These are phyloP conservation scores for Apaloderma vittatum DNA, from an alignment of 2,113 vertebrate species.

Conservation along the genomic window DNA sequence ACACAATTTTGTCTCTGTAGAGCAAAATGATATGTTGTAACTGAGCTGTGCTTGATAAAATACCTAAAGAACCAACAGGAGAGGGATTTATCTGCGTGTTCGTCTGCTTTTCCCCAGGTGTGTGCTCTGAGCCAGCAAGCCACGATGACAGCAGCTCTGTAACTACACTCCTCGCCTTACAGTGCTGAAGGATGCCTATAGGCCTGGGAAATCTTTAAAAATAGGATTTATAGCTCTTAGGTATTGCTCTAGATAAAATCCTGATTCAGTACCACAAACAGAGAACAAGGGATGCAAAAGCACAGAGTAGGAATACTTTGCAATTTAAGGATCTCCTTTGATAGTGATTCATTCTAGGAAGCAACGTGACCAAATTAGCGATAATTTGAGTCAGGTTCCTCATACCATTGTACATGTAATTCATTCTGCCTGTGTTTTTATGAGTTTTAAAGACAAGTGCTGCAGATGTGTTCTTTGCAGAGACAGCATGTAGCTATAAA, in stretches of 20 bases:
- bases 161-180: background rate
- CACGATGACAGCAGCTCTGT: background rate
- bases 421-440: background rate
- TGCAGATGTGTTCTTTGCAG: background rate
- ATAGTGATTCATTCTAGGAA: background rate
- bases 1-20: background rate
- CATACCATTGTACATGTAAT: background rate
- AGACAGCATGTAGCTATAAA: background rate
- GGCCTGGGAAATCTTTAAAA: background rate
- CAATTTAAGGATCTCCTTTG: background rate
- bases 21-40: background rate
- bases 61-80: background rate
- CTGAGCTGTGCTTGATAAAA: constrained; percentile 5
- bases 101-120: background rate
- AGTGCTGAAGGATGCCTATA: background rate
- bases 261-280: background rate
- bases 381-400: background rate
- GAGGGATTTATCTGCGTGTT: background rate
- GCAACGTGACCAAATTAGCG: background rate
- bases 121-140: background rate
- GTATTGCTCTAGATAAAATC: background rate
- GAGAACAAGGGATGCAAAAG: background rate
- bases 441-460: background rate
- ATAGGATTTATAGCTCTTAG: background rate
- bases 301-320: background rate